Conservation (phyloP, 2,113 vertebrate species). For the Dicaeum eximium region DNA sequence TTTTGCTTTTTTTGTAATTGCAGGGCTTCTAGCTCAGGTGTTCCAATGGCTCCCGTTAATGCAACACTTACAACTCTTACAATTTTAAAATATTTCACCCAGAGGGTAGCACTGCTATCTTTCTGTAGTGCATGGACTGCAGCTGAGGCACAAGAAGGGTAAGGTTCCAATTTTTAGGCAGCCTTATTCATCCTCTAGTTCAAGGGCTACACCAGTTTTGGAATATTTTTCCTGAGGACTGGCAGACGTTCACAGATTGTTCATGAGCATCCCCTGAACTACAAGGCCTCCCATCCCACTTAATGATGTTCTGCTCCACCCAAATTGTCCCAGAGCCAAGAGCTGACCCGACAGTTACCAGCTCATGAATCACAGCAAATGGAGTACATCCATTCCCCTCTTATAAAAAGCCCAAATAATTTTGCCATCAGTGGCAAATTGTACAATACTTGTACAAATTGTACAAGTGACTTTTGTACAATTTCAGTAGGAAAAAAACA, state of each 20-base stretch:
- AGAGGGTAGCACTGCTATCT: not conserved
- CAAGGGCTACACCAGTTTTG: not conserved
- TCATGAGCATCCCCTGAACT: not conserved
- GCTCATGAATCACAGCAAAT: not conserved
- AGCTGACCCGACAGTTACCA: not conserved
- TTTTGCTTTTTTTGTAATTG: not conserved
- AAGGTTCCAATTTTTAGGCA: not conserved
- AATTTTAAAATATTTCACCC: not conserved
- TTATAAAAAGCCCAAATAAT: not conserved
- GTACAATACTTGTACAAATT: no score
- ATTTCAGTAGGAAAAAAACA: not conserved
- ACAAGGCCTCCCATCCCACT: not conserved
- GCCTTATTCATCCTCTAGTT: not conserved
- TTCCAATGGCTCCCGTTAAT: not conserved
- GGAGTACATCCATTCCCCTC: not conserved
- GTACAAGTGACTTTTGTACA: not conserved
- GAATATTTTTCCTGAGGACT: not conserved
- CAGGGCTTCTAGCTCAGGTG: not conserved
- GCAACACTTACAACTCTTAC: not conserved
- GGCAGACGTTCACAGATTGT: not conserved
- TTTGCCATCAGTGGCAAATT: not conserved
- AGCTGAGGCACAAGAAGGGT: not conserved
- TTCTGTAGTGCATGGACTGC: accelerated
- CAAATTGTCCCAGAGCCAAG: not conserved
- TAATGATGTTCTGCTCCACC: not conserved